phyloP scores from a whole-genome alignment of 2,888 invertebrate genomes.

The Athalia rosae region DNA sequence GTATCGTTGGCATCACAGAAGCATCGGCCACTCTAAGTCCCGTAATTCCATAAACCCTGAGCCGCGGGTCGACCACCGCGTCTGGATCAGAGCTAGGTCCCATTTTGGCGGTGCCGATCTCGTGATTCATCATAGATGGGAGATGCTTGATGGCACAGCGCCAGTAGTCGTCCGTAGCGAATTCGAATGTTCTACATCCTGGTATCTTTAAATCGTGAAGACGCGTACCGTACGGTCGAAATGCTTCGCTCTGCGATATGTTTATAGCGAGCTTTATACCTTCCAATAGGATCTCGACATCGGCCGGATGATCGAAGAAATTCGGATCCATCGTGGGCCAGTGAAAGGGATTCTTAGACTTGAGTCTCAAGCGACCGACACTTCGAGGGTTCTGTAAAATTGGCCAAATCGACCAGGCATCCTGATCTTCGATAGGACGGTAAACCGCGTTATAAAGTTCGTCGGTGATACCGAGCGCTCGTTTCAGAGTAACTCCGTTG shows the following conservation, averaged over 20 bases:
- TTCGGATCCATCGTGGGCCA: slow-evolving; percentile 65
- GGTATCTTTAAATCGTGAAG: slow-evolving; percentile 58
- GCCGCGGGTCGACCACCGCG: background rate
- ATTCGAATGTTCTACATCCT: slow-evolving; percentile 55
- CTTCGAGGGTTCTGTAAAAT: slow-evolving; percentile 84
- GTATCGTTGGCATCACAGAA: background rate
- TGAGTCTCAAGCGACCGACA: slow-evolving; percentile 80
- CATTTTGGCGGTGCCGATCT: background rate
- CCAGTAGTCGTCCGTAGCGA: background rate
- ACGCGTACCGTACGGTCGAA: slow-evolving; percentile 19
- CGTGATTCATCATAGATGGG: slow-evolving; percentile 74
- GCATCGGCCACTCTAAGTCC: background rate
- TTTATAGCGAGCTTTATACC: slow-evolving; percentile 48
- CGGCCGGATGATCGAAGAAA: slow-evolving; percentile 66
- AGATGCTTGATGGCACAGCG: slow-evolving; percentile 74
- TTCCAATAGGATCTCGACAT: slow-evolving; percentile 64
- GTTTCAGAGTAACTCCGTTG: slow-evolving; percentile 70
- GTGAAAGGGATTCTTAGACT: slow-evolving; percentile 81
- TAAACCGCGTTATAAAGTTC: slow-evolving; percentile 72
- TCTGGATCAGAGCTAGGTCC: background rate
- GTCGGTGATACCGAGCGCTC: slow-evolving; percentile 68
- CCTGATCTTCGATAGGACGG: slow-evolving; percentile 71
- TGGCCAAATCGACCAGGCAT: slow-evolving; percentile 78
- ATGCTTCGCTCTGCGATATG: background rate
- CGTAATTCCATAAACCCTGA: background rate